Base-by-base conservation (phyloP, 2,797 vertebrate species). In the Gambusia yucatana region DNA sequence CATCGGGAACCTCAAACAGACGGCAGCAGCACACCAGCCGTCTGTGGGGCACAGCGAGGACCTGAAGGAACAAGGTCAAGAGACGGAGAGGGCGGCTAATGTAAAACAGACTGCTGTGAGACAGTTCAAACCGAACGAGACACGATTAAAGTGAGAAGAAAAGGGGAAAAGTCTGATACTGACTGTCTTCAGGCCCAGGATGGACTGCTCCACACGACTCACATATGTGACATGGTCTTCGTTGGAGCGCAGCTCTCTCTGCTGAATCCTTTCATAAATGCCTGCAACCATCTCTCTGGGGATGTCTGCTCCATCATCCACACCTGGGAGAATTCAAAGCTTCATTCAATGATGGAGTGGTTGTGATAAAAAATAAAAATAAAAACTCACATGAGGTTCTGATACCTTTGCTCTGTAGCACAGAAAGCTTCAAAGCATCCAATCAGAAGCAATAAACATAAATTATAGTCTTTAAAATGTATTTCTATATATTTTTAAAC, bases 151-250 rank as follows among this genome's bases (percentile, higher is more conserved):
- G 39, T 57, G 25, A 78, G 55, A 67, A 70, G 73, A 52, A 57
- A 48, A 52, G 75, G 47, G 39, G 16, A n/a, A 52, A 61, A 11
- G 28, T 67, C 75, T 74, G 28, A 72, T 47, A 94, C 97, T 96
- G 83, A 97, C 97, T 57, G 97, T 97, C 95, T 98, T 98, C 95
- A 98, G 97, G 84, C 97, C 98, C 76, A 98, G 93, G 69, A 98
- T 98, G 89, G 97, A 98, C 91, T 99, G 98, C 89, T 99, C 98
- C 95, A 99, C 98, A 44, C 98, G 98, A 91, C 97, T 98, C 90
- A 99, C 98, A 0, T 99, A 99, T 5, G 98, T 99, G 85, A 99
- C 98, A 0, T 99, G 98, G 88, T 99, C 98, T 82, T 99, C 98
- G 28, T 99, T 99, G 78, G 98, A 99, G 83, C 97, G 97, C 2